phyloP scores from a whole-genome alignment of 2,113 vertebrate genomes.

The Zeus faber region DNA sequence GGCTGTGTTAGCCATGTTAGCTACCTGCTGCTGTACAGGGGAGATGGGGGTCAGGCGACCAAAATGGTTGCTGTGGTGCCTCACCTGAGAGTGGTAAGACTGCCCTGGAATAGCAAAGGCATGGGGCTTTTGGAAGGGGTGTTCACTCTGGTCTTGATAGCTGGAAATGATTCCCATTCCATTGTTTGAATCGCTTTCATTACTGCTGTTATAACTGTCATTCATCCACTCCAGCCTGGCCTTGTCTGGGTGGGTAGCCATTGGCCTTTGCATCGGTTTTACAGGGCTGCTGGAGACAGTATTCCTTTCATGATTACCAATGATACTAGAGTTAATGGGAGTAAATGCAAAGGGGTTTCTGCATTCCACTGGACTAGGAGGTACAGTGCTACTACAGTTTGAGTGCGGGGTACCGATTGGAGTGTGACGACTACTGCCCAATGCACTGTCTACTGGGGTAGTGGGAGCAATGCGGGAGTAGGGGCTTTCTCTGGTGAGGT shows the following conservation, averaged over 20 bases:
- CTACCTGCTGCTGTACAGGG: slow-evolving; percentile 88
- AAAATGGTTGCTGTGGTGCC: slow-evolving; percentile 86
- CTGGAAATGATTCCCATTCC: slow-evolving; percentile 84
- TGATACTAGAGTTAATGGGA: slow-evolving; percentile 91
- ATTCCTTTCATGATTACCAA: slow-evolving; percentile 89
- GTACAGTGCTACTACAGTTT: slow-evolving; percentile 94
- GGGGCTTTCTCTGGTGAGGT: slow-evolving; percentile 88
- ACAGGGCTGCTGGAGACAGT: slow-evolving; percentile 92
- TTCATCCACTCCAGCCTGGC: slow-evolving; percentile 98
- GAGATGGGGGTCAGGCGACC: slow-evolving; percentile 95
- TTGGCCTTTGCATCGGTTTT: slow-evolving; percentile 97
- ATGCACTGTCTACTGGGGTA: slow-evolving; percentile 89
- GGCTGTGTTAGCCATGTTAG: slow-evolving; percentile 73
- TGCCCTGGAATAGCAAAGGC: slow-evolving; percentile 93
- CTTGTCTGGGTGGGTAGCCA: slow-evolving; percentile 96
- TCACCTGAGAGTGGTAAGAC: slow-evolving; percentile 81
- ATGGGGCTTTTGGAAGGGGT: slow-evolving; percentile 95
- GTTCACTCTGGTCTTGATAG: slow-evolving; percentile 94
- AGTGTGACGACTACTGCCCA: slow-evolving; percentile 92
- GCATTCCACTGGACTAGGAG: slow-evolving; percentile 96
- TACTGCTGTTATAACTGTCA: slow-evolving; percentile 80
- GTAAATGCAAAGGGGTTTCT: slow-evolving; percentile 97
- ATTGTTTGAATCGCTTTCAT: slow-evolving; percentile 77
- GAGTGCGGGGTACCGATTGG: slow-evolving; percentile 93
- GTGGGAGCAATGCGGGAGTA: slow-evolving; percentile 85